Base-by-base conservation (phyloP, 1,140 invertebrate species). In the Orussus abietinus region DNA sequence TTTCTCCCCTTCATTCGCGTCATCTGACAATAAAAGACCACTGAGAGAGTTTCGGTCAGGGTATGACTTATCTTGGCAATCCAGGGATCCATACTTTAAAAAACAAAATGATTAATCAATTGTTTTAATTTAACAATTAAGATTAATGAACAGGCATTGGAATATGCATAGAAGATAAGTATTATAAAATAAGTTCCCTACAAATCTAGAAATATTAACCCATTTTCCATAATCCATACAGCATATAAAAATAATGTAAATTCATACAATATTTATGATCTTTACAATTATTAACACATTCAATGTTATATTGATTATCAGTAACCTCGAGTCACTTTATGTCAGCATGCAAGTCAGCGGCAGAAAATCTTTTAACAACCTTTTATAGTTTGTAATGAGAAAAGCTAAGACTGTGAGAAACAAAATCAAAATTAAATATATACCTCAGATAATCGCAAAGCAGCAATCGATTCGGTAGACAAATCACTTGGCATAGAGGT, bases 401-500 rank as follows among this genome's bases (percentile, higher is more conserved):
- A 22, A 20, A 13, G 9, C 26, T 28, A 31, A 33, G 4, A 29
- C 36, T 9, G 22, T 6, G 31, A 13, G 13, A 15, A 17, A 39
- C 31, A 44, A 33, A 35, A 42, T 18, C 12, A 37, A 20, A 38
- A 9, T 20, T 13, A 29, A 28, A 35, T 22, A 44, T 38, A 56
- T 59, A 75, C 75, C 61, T 76, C 66, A 43, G 67, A 63, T 35
- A 75, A 62, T 40, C 60, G 58, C 19, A 75, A 58, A 40, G 71
- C 53, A 45, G 73, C 64, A 38, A 78, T 60, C 49, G 69, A 74
- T 40, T 75, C 69, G 43, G 62, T 67, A 18, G 75, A 75, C 39
- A 77, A 57, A 58, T 78, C 73, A 33, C 67, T 63, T 32, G 73
- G 70, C 60, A 78, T 76, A 55, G 77, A 72, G 47, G 70, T 72